Evolutionary conservation across 2,888 invertebrate species (phyloP).

Genomic region (Serripes groenlandicus): DNA sequence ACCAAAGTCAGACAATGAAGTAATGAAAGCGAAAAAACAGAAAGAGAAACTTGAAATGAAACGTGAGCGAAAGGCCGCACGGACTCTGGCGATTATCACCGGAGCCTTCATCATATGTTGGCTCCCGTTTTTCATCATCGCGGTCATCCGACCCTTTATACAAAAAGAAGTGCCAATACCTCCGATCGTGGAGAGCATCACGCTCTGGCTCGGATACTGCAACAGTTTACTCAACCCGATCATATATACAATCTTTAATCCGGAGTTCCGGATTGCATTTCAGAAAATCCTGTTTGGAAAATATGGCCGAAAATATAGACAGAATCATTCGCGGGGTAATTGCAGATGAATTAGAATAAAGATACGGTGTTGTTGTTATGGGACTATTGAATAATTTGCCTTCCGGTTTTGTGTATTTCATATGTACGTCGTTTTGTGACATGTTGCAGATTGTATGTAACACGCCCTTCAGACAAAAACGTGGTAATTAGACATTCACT

Average conservation of each 20-base stretch:
- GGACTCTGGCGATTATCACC: constrained; percentile 90
- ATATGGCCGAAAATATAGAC: constrained; percentile 72
- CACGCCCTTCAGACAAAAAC: too few species aligned
- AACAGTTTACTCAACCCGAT: constrained; percentile 97
- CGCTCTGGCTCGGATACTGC: constrained; percentile 95
- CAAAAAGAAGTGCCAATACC: constrained; percentile 85
- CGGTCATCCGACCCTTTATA: constrained; percentile 93
- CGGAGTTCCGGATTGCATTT: constrained; percentile 96
- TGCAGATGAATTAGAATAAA: not conserved
- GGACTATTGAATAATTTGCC: too few species aligned
- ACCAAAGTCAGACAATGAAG: constrained; percentile 62
- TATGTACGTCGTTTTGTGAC: too few species aligned
- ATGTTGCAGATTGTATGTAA: too few species aligned
- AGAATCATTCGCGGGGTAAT: constrained; percentile 25
- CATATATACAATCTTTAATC: constrained; percentile 97
- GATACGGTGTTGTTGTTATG: too few species aligned
- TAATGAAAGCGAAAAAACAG: constrained; percentile 67
- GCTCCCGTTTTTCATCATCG: constrained; percentile 98
- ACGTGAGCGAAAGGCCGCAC: constrained; percentile 86
- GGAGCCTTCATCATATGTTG: constrained; percentile 97
- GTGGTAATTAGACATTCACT: too few species aligned
- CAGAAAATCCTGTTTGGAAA: constrained; percentile 91
- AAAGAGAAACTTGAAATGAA: constrained; percentile 85
- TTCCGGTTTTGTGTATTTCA: too few species aligned
- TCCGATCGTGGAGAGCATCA: constrained; percentile 83